Evolutionary conservation across 1,140 invertebrate genomes (phyloP), one percentile per base, ranked within the genome.

Genomic region (Agrilus planipennis): DNA sequence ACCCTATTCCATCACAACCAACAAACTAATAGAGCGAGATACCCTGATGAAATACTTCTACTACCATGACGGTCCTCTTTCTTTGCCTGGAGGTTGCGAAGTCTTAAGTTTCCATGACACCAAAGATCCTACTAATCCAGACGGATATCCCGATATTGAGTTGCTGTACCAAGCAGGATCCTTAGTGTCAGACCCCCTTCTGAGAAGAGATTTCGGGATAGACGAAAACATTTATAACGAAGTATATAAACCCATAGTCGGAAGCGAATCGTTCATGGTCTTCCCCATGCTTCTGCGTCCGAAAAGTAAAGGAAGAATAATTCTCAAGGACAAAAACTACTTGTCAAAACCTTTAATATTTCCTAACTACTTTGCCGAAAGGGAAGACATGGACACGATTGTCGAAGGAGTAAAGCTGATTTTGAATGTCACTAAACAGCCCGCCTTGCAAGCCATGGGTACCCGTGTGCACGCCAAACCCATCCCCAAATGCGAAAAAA

Each of bases 41-140:
- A 58, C 59, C 45, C 51, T 70, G 43, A 61, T 41, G 10, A 64
- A 62, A 46, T 81, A 58, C 60, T 60, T 65, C 42, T 64, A 52
- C 10, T 54, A 69, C n/a, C 71, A 69, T 44, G 64, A 65, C 41
- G 84, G 84, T 12, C 84, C 84, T 0, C 53, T 86, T 12, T 76
- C 84, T 0, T 68, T 85, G 3, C 75, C 86, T 0, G 87, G 87
- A 12, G 85, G 81, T 0, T 81, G 79, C 40, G 88, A 92, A 61
- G 83, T 78, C 0, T 55, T 89, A 0, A 73, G 76, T 2, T 89
- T 88, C 51, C 65, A 81, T 46, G 50, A 55, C 20, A 49, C 52
- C 15, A 43, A 52, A 47, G 68, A 79, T 48, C 73, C 73, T 25
- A 60, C 70, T 1, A 68, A 76, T 27, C 58, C 61, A 4, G 65